A percentile compares a stretch with the other conserved stretches of the same genome.
phyloP scores from a whole-genome alignment of 2,797 vertebrate genomes.

The Chiropotes sagulatus region DNA sequence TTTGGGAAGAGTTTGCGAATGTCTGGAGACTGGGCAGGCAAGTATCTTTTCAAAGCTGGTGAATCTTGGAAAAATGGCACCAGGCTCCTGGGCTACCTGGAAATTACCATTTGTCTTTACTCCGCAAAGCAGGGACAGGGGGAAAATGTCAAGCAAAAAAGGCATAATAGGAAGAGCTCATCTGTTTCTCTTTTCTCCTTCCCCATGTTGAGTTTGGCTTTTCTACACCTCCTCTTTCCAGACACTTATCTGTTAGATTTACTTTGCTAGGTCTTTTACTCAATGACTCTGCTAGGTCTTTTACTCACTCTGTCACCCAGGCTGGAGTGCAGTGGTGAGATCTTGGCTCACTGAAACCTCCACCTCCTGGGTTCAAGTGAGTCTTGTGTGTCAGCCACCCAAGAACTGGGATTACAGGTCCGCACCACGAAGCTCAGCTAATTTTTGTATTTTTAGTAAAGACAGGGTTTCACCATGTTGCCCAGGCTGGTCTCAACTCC shows the following conservation, averaged over 20 bases:
- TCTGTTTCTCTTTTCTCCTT: neutral
- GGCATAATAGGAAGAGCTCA: neutral
- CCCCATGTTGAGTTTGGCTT: neutral
- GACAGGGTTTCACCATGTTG: neutral
- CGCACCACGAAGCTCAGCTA: too few relatives aligned
- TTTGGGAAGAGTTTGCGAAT: constrained; percentile 48
- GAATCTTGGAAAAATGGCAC: neutral
- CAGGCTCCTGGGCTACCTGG: neutral
- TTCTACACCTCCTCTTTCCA: neutral
- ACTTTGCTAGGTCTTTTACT: neutral
- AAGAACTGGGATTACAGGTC: neutral
- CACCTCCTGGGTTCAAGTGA: neutral
- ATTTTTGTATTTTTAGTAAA: neutral
- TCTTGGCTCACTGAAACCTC: neutral
- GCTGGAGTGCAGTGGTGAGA: neutral
- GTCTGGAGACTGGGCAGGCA: constrained; percentile 2
- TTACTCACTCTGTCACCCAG: neutral
- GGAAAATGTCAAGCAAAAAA: neutral
- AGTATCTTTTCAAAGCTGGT: neutral
- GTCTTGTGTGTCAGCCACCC: neutral
- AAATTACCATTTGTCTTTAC: neutral
- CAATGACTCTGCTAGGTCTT: neutral
- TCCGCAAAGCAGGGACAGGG: neutral
- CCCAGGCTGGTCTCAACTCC: neutral
- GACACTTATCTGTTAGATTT: neutral